Percentiles rank a stretch among this genome's conserved stretches.
These are phyloP conservation scores for Sarcophaga peregrina DNA, from an alignment of 1,140 invertebrate species.

Conservation along the genomic window DNA sequence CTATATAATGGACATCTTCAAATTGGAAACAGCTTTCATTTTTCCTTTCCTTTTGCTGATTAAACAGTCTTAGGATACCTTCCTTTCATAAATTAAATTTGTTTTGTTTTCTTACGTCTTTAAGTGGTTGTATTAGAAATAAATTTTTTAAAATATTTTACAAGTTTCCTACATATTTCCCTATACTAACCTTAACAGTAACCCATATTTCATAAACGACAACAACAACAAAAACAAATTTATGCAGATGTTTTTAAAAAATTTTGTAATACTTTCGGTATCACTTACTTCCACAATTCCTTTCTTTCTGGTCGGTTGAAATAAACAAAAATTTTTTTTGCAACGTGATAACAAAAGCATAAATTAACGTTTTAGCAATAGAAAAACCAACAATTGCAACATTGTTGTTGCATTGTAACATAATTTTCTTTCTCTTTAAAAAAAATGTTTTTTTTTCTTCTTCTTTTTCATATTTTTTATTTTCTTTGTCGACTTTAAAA, in stretches of 20 bases:
- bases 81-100: too few relatives aligned
- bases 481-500: not conserved
- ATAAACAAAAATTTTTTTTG: not conserved
- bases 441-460: not conserved
- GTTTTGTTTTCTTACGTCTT: too few relatives aligned
- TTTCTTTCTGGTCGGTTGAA: not conserved
- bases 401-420: not conserved
- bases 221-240: too few relatives aligned
- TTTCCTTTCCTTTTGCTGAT: too few relatives aligned
- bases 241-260: not conserved
- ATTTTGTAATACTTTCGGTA: not conserved
- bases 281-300: not conserved
- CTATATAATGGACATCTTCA: too few relatives aligned
- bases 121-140: too few relatives aligned
- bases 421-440: slow-evolving; percentile 4
- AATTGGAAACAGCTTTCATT: too few relatives aligned
- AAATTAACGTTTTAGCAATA: slow-evolving; percentile 10
- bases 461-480: not conserved
- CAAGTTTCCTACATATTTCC: too few relatives aligned
- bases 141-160: too few relatives aligned
- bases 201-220: too few relatives aligned
- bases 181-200: too few relatives aligned
- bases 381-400: not conserved
- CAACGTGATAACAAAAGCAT: slow-evolving; percentile 4
- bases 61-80: too few relatives aligned